A percentile compares a stretch with the other conserved stretches of the same genome.
These are phyloP conservation scores for Drosophila picticornis DNA, from an alignment of 2,888 invertebrate genomes.

Conservation along the genomic window DNA sequence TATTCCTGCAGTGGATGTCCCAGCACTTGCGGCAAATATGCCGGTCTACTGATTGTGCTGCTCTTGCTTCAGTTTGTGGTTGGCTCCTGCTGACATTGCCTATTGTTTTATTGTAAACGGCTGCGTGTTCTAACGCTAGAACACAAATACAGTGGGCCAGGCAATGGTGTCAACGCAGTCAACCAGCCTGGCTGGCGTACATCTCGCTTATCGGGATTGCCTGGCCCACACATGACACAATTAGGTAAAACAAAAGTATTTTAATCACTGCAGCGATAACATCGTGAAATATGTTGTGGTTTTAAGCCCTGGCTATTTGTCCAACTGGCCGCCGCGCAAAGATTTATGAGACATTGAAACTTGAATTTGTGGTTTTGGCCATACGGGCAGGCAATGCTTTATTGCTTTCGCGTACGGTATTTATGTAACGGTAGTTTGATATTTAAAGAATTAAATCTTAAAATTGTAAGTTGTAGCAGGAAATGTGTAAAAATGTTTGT, in stretches of 20 bases:
- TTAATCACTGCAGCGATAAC: slow-evolving; percentile 61
- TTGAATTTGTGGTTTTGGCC: slow-evolving; percentile 51
- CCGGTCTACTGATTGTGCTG: slow-evolving; percentile 4
- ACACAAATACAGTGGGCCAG: background rate
- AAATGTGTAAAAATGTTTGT: background rate
- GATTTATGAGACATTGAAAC: slow-evolving; percentile 72
- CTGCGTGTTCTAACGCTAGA: slow-evolving; percentile 1
- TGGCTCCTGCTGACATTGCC: slow-evolving; percentile 42
- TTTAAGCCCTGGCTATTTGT: slow-evolving; percentile 31
- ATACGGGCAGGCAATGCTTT: slow-evolving; percentile 40
- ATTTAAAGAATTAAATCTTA: background rate
- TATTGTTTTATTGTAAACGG: slow-evolving; percentile 32
- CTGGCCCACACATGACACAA: slow-evolving; percentile 53
- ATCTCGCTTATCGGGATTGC: slow-evolving; percentile 28
- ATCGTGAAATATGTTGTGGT: slow-evolving; percentile 54
- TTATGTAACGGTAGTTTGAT: background rate
- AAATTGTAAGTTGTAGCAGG: background rate
- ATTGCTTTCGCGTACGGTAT: slow-evolving; percentile 2
- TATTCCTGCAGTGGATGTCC: background rate
- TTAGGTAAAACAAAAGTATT: slow-evolving; percentile 58
- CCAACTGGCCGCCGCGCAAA: slow-evolving; percentile 18
- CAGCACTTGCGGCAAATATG: background rate
- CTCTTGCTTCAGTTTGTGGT: slow-evolving; percentile 5
- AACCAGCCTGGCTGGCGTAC: slow-evolving; percentile 8
- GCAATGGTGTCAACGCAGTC: background rate